Percentiles rank a stretch among this genome's conserved stretches.
These are phyloP conservation scores for Mormyrus proboscirostris DNA, from an alignment of 2,797 vertebrate genomes.

Conservation along the genomic window DNA sequence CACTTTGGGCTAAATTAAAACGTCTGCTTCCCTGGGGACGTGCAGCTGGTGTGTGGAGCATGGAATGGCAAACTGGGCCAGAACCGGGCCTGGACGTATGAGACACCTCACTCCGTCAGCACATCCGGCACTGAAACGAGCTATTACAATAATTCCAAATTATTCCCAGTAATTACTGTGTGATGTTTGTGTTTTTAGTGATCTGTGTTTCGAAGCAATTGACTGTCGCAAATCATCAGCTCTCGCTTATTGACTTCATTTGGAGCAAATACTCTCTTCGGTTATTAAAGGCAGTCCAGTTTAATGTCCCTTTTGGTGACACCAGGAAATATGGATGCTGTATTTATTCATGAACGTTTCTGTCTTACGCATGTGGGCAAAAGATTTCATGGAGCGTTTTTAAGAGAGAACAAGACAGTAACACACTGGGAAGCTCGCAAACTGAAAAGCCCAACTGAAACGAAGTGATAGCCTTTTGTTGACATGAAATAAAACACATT, in stretches of 20 bases:
- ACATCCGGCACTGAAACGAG: not conserved
- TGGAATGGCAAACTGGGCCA: not conserved
- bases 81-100: not conserved
- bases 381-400: not conserved
- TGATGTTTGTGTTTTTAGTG: not conserved
- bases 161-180: too few species aligned
- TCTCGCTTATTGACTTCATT: not conserved
- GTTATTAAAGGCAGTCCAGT: not conserved
- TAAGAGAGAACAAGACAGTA: not conserved
- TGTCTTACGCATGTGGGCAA: not conserved
- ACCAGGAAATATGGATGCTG: not conserved
- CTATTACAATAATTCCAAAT: not conserved
- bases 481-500: not conserved
- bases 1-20: not conserved
- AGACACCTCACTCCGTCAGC: not conserved
- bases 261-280: not conserved
- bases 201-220: not conserved
- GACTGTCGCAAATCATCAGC: not conserved
- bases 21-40: not conserved
- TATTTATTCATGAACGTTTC: not conserved
- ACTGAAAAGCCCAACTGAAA: not conserved
- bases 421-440: not conserved
- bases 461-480: not conserved
- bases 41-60: not conserved
- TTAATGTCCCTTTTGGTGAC: not conserved